Percentiles rank a stretch among this genome's conserved stretches.
Conservation (phyloP, 2,113 vertebrate genomes). For the Promerops cafer region DNA sequence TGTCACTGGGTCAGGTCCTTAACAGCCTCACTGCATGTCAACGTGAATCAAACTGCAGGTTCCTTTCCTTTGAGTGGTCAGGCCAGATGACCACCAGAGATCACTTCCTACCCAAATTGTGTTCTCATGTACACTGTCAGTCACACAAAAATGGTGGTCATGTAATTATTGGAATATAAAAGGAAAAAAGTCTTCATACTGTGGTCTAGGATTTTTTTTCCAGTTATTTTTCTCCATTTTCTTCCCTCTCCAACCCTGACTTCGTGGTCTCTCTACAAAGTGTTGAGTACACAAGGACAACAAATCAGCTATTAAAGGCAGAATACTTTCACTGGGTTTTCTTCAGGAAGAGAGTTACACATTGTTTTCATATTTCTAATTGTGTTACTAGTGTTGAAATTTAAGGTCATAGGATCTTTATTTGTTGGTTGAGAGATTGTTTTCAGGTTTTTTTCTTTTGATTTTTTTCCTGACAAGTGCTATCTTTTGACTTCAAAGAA, state of each 20-base stretch:
- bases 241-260: fast-evolving
- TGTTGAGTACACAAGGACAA: background rate
- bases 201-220: background rate
- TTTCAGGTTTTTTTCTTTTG: fast-evolving
- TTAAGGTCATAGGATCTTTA: background rate
- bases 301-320: background rate
- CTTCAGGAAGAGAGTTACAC: background rate
- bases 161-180: background rate
- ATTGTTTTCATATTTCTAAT: background rate
- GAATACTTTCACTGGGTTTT: background rate
- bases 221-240: background rate
- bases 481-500: background rate
- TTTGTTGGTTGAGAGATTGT: background rate
- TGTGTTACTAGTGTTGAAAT: background rate
- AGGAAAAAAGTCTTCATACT: background rate
- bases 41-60: background rate
- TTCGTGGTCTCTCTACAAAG: background rate
- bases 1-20: fast-evolving
- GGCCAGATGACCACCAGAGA: background rate
- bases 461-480: background rate
- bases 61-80: background rate
- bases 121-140: background rate
- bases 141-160: background rate
- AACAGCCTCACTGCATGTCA: background rate
- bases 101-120: background rate